A percentile compares a stretch with the other conserved stretches of the same genome.
Conservation (phyloP, 2,113 vertebrate genomes). For the Quiscalus mexicanus region DNA sequence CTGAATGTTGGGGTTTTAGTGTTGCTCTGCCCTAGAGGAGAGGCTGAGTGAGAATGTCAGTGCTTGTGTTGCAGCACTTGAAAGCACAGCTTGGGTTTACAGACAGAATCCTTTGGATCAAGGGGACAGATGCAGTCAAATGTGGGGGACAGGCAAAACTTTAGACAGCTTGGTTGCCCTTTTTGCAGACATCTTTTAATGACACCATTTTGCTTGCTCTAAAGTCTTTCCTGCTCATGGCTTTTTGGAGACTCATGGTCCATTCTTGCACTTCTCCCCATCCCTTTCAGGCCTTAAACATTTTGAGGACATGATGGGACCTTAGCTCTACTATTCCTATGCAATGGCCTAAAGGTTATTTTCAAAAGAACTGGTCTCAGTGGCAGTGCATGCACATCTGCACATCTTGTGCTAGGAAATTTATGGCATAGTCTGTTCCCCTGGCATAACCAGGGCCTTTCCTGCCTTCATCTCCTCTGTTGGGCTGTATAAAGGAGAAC, state of each 20-base stretch:
- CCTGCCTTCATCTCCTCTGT: neutral
- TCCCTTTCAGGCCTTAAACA: neutral
- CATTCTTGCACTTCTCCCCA: fast-evolving
- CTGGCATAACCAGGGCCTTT: neutral
- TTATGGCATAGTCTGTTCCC: neutral
- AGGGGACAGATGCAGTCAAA: neutral
- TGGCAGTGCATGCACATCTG: neutral
- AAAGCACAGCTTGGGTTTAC: neutral
- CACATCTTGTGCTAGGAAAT: neutral
- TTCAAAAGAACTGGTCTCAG: neutral
- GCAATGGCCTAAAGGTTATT: neutral
- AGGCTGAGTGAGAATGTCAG: neutral
- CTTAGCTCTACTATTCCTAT: neutral
- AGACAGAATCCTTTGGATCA: neutral
- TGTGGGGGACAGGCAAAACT: neutral
- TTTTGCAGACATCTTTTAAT: neutral
- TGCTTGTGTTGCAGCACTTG: neutral
- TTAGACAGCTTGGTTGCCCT: neutral
- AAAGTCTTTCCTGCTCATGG: neutral
- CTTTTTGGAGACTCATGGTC: neutral
- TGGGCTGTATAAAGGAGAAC: neutral
- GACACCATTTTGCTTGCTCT: neutral
- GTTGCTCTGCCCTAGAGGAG: neutral
- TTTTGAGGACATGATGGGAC: neutral
- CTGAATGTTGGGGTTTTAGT: neutral